phyloP scores from a whole-genome alignment of 2,797 vertebrate species.

The Vultur gryphus region DNA sequence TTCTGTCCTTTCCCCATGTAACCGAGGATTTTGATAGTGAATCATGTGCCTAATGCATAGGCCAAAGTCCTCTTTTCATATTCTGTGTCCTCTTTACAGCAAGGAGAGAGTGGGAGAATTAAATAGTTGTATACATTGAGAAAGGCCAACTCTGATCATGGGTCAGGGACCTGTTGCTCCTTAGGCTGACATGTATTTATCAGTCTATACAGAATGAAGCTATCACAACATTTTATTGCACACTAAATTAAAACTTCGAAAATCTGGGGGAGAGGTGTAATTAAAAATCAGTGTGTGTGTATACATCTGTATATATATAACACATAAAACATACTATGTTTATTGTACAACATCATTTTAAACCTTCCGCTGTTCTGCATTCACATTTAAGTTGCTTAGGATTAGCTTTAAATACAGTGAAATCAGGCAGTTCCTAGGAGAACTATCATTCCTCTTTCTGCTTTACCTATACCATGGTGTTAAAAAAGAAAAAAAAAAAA shows the following conservation, averaged over 20 bases:
- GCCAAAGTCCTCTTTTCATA: background rate
- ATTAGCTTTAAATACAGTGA: background rate
- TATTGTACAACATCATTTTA: background rate
- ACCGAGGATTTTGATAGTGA: background rate
- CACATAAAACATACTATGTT: background rate
- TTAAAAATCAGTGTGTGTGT: background rate
- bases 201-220: background rate
- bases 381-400: background rate
- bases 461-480: background rate
- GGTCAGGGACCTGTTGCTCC: background rate
- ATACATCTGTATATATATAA: rapidly evolving
- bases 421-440: background rate
- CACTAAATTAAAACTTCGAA: background rate
- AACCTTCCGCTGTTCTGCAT: background rate
- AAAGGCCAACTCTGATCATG: background rate
- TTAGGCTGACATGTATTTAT: background rate
- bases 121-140: background rate
- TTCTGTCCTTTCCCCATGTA: background rate
- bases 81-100: background rate
- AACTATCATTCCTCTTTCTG: background rate
- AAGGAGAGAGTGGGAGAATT: background rate
- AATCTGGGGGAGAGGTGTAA: rapidly evolving
- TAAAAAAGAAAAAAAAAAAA: background rate
- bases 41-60: background rate
- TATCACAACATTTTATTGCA: background rate